Percentiles rank a stretch among this genome's conserved stretches.
Evolutionary conservation across 2,888 invertebrate genomes (phyloP).

Genomic region (Leucoptera coffeella): DNA sequence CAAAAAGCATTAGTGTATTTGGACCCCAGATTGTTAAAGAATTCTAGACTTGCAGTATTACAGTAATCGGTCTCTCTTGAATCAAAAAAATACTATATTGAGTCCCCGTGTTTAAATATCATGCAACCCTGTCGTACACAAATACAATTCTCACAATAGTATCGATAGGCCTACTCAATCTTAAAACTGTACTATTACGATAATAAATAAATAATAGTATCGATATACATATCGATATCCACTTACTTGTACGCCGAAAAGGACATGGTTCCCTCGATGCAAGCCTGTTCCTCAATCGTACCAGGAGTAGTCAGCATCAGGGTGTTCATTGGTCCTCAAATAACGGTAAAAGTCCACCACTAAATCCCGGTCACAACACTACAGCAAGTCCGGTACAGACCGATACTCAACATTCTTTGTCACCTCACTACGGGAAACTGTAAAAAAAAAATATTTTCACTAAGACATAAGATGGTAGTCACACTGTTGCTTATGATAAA

Average conservation of each 20-base stretch:
- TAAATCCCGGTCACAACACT: background rate
- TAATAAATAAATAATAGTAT: background rate
- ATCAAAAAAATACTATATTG: no score
- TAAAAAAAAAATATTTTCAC: no score
- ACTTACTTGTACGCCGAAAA: slow-evolving; percentile 45
- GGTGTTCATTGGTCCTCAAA: slow-evolving; percentile 41
- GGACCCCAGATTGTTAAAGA: no score
- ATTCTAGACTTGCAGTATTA: no score
- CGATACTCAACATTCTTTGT: slow-evolving; percentile 22
- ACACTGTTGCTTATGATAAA: no score
- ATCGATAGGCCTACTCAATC: background rate
- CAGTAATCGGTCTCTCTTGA: no score
- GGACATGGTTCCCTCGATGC: slow-evolving; percentile 40
- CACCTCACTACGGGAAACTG: slow-evolving; percentile 34
- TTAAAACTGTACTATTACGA: background rate
- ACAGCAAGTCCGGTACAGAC: slow-evolving; percentile 14
- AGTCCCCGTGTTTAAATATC: no score
- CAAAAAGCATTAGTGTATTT: no score
- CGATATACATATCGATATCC: no score
- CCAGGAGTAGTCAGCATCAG: slow-evolving; percentile 44
- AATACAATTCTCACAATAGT: no score
- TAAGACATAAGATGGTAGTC: no score
- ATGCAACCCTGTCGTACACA: no score
- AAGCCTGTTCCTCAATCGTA: slow-evolving; percentile 35
- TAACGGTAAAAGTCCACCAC: slow-evolving; percentile 1